These are phyloP conservation scores for Tholera decimalis DNA, from an alignment of 2,888 invertebrate species.

Conservation along the genomic window DNA sequence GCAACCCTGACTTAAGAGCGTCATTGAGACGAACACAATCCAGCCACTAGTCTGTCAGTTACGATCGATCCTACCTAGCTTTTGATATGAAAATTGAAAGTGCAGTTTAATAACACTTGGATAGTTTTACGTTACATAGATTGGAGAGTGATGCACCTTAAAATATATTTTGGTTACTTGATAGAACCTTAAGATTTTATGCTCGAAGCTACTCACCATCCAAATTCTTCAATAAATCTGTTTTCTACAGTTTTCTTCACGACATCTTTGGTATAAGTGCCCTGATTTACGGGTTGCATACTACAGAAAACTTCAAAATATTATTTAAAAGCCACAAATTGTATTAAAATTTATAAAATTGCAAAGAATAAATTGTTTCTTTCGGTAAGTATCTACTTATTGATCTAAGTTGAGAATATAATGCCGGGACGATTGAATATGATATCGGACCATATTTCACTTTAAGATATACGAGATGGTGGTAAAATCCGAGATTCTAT, in stretches of 20 bases:
- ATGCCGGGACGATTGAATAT: slow-evolving; percentile 78
- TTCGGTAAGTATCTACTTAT: slow-evolving; percentile 61
- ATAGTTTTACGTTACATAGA: slow-evolving; percentile 58
- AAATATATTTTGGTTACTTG: slow-evolving; percentile 34
- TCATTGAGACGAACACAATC: slow-evolving; percentile 75
- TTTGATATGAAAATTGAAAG: slow-evolving; percentile 73
- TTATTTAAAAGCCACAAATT: slow-evolving; percentile 70
- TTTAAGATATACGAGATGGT: slow-evolving; percentile 79
- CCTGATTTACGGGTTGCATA: slow-evolving; percentile 70
- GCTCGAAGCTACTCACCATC: slow-evolving; percentile 40
- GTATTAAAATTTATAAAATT: slow-evolving; percentile 64
- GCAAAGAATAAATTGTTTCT: slow-evolving; percentile 61
- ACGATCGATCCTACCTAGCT: slow-evolving; percentile 65
- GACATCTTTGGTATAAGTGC: slow-evolving; percentile 38
- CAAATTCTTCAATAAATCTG: slow-evolving; percentile 55
- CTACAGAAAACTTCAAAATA: slow-evolving; percentile 68
- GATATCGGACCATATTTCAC: slow-evolving; percentile 80
- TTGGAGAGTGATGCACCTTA: slow-evolving; percentile 47
- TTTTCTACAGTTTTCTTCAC: slow-evolving; percentile 47
- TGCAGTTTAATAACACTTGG: slow-evolving; percentile 61
- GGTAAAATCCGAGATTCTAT: slow-evolving; percentile 83
- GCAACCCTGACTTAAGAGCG: slow-evolving; percentile 78
- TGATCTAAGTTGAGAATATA: slow-evolving; percentile 70
- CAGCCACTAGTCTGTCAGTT: slow-evolving; percentile 67
- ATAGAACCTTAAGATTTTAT: slow-evolving; percentile 52